Evolutionary conservation across 2,797 vertebrate genomes (phyloP).

Genomic region (Diceros bicornis): DNA sequence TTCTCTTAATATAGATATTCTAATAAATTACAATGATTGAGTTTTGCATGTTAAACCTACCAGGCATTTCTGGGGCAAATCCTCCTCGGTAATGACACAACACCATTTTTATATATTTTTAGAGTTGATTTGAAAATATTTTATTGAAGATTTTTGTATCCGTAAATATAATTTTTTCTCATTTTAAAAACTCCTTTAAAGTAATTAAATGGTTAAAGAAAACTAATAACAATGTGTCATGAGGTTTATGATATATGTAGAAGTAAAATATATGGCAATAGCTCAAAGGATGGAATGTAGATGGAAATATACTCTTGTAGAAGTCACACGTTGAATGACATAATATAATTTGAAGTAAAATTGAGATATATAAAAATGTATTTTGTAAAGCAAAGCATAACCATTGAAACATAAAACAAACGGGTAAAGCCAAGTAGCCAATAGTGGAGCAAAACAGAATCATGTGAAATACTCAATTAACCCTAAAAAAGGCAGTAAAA

Average conservation of each 20-base stretch:
- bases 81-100: not conserved
- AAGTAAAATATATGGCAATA: not conserved
- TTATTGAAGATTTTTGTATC: not conserved
- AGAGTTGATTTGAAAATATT: constrained; percentile 29
- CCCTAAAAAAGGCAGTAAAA: not conserved
- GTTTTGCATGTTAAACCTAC: not conserved
- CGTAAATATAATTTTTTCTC: not conserved
- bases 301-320: not conserved
- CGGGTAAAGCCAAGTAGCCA: not conserved
- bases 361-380: not conserved
- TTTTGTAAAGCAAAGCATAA: not conserved
- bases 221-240: not conserved
- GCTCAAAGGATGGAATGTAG: not conserved
- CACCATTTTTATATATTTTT: not conserved
- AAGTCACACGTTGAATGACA: not conserved
- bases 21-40: not conserved
- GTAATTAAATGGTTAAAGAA: constrained; percentile 3
- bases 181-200: constrained; percentile 7
- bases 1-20: not conserved
- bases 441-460: not conserved
- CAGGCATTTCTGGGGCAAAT: not conserved
- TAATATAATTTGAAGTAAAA: constrained; percentile 49
- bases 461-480: not conserved
- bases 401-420: not conserved
- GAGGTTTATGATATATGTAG: not conserved